Conservation (phyloP, 2,113 vertebrate species). For the Hystrix cristata region DNA sequence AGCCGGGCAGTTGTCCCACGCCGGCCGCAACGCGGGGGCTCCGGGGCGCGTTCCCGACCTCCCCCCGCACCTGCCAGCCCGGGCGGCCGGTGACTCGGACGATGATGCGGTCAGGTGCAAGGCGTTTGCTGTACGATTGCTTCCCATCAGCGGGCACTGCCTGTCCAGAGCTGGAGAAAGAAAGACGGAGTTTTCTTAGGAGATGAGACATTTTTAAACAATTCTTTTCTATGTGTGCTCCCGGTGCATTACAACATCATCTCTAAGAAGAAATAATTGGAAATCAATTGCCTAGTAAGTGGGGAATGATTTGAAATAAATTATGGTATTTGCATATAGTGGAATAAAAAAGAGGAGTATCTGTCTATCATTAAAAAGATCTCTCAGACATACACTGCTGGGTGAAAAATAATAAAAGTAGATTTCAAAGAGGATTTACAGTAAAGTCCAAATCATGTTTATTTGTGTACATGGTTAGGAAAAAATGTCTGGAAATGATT, state of each 20-base stretch:
- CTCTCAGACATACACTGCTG: not conserved
- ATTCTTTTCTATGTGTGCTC: conserved; percentile 34
- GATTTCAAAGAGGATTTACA: not conserved
- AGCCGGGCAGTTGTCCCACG: not conserved
- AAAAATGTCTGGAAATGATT: not conserved
- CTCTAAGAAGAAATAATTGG: conserved; percentile 44
- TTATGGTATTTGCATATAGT: not conserved
- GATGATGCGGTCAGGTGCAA: rapidly evolving
- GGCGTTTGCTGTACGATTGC: not conserved
- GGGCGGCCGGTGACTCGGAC: conserved; percentile 42
- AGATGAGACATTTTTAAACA: not conserved
- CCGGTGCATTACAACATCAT: not conserved
- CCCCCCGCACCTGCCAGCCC: not conserved
- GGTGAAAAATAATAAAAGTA: not conserved
- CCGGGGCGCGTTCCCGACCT: rapidly evolving
- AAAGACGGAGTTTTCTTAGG: conserved; percentile 46
- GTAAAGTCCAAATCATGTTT: not conserved
- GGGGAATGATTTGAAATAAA: not conserved
- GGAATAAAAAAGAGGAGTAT: not conserved
- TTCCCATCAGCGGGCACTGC: not conserved
- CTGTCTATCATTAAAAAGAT: not conserved
- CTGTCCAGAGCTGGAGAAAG: conserved; percentile 29
- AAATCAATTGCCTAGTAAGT: not conserved
- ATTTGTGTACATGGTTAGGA: not conserved
- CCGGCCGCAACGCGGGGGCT: not conserved